Percentiles rank a stretch among this genome's conserved stretches.
Conservation (phyloP, 2,888 invertebrate species). For the Thereva unica region DNA sequence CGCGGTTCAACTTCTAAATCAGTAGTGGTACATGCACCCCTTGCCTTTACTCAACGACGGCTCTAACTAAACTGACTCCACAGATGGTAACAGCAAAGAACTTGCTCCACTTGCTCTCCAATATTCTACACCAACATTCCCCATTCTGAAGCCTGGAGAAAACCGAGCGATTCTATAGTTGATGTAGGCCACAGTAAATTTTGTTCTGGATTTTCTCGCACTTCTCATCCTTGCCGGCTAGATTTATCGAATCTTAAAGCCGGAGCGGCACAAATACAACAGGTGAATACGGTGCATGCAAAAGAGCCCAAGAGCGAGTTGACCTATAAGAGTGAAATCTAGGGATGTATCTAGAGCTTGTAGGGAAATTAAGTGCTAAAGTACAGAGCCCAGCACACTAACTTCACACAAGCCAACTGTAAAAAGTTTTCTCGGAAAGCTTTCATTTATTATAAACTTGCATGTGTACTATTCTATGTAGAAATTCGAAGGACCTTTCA, state of each 20-base stretch:
- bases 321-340: background rate
- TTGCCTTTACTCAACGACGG: slow-evolving; percentile 37
- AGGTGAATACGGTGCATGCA: background rate
- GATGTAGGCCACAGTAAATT: slow-evolving; percentile 5
- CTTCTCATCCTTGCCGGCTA: slow-evolving; percentile 1
- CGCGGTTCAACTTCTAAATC: slow-evolving; percentile 10
- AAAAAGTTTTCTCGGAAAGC: no score
- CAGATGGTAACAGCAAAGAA: slow-evolving; percentile 18
- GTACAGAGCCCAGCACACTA: no score
- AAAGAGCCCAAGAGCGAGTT: no score
- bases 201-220: background rate
- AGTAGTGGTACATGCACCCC: background rate
- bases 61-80: slow-evolving; percentile 36
- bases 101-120: background rate
- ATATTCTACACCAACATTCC: slow-evolving; percentile 1
- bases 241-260: background rate
- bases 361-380: no score
- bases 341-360: slow-evolving; percentile 1
- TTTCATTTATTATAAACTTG: no score
- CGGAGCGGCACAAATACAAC: slow-evolving; percentile 6
- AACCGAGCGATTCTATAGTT: slow-evolving; percentile 6
- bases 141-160: slow-evolving; percentile 15
- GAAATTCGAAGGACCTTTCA: no score
- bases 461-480: no score
- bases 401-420: no score